Evolutionary conservation across 2,888 invertebrate genomes (phyloP), one percentile per base, ranked within the genome.

Genomic region (Neoitamus cyanurus): DNA sequence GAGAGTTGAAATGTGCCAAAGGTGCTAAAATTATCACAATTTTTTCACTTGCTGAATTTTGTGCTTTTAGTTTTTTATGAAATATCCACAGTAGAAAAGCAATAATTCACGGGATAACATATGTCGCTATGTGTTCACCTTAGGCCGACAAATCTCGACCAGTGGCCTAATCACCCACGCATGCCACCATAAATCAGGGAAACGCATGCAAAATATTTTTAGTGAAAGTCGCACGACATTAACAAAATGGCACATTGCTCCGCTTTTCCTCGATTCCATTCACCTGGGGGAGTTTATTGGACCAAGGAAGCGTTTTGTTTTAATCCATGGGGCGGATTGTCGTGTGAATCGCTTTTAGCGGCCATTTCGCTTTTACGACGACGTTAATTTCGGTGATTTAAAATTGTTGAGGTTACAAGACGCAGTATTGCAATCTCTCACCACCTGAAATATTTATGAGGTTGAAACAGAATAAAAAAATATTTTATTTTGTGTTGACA

Each of bases 141-240:
- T 73, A 11, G 34, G 34, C 73, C 20, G 2, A 30, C 34, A 34
- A 73, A 73, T 73, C 20, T 73, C 36, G 7, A 20, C 36, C 36
- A 73, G 31, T 73, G 34, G 58, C 58, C 73, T 36, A 20, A 73
- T 73, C 73, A 34, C 73, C 34, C 34, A 31, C 34, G 34, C 73
- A 73, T 34, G 13, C 15, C 9, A 7, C 1, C 31, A 36, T 73
- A 73, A 73, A 73, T 73, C 73, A 73, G 15, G 9, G 31, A 34
- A 73, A 73, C 31, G 4, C n/a, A 31, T 70, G 70, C 11, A 70
- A 70, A 34, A 36, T 20, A 73, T 36, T 34, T 73, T 73, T 36
- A 34, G 58, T 58, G 58, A 73, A 73, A 73, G n/a, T 73, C 20
- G 73, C 73, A 73, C 73, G 73, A 73, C 36, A 73, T 73, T 37